Conservation (phyloP, 2,888 invertebrate species). For the Hyposoter didymator region DNA sequence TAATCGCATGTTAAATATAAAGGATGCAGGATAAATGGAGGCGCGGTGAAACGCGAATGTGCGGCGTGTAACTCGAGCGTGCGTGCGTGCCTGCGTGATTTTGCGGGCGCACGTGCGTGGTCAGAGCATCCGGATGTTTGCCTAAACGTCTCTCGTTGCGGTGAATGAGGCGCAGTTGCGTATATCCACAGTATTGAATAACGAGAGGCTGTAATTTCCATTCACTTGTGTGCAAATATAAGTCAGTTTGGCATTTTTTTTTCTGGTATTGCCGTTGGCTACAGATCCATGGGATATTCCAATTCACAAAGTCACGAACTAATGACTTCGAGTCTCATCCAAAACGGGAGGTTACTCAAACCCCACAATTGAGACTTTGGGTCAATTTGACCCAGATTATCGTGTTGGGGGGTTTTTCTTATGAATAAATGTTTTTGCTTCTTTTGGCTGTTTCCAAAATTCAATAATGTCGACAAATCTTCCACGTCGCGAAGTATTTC, state of each 20-base stretch:
- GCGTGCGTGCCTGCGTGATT: constrained; percentile 51
- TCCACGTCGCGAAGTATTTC: neutral
- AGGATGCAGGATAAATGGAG: constrained; percentile 23
- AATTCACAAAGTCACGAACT: neutral
- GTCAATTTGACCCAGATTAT: neutral
- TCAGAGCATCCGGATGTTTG: constrained; percentile 61
- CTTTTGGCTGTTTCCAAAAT: neutral
- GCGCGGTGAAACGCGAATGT: constrained; percentile 17
- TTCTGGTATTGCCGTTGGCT: neutral
- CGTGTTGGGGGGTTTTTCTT: neutral
- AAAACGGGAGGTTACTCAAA: neutral
- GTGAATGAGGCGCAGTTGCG: constrained; percentile 47
- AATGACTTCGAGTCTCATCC: neutral
- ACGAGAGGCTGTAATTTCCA: constrained; percentile 13
- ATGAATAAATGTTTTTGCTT: neutral
- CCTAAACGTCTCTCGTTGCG: constrained; percentile 64
- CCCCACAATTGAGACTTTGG: neutral
- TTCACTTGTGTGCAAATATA: neutral
- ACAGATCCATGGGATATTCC: neutral
- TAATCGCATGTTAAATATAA: constrained; percentile 58
- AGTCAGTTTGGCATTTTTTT: constrained; percentile 6
- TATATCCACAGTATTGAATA: neutral
- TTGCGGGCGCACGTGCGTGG: constrained; percentile 53
- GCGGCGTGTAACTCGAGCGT: constrained; percentile 55
- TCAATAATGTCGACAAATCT: neutral